Evolutionary conservation across 1,140 invertebrate genomes (phyloP), one percentile per base, ranked within the genome.

Genomic region (Lordiphosa stackelbergi): DNA sequence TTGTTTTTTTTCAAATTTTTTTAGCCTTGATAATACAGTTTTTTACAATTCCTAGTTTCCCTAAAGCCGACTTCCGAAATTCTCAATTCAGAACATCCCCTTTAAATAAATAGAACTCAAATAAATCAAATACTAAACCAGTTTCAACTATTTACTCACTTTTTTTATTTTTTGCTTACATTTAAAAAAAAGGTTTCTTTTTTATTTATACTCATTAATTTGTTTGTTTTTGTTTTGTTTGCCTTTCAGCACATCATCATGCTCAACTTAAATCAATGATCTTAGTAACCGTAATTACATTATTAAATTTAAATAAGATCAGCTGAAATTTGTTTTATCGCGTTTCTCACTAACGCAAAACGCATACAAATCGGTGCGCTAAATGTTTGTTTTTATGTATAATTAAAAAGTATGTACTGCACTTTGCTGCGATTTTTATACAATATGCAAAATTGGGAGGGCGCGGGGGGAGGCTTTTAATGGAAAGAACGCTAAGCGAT

Each of bases 261-360:
- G 57, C 61, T 75, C 69, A 78, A 73, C 69, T 62, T 78, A 78
- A 78, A 77, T 71, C 52, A 77, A 77, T 73, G 65, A 78, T 78
- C 69, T 78, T 78, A 78, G 65, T 78, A 78, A 78, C 56, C 69
- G 60, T 69, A 78, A 73, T 69, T 58, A 78, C 53, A 78, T 65
- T 60, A 69, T 73, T 73, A 66, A 57, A 78, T 73, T 73, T 66
- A 78, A 72, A 73, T 73, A 78, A 78, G 73, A 78, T 78, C 73
- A 78, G 73, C 69, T 79, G 73, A 78, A 73, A 63, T 69, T 47
- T 42, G n/a, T 49, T 42, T 43, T 53, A 65, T 52, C 37, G 38
- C 65, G 38, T 53, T 69, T 64, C 36, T 61, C 43, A 34, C 58
- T 57, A 40, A 52, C 52, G 54, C 53, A 51, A 70, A 70, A 66